Evolutionary conservation across 1,140 invertebrate species (phyloP).

Genomic region (Sycobia sp.): DNA sequence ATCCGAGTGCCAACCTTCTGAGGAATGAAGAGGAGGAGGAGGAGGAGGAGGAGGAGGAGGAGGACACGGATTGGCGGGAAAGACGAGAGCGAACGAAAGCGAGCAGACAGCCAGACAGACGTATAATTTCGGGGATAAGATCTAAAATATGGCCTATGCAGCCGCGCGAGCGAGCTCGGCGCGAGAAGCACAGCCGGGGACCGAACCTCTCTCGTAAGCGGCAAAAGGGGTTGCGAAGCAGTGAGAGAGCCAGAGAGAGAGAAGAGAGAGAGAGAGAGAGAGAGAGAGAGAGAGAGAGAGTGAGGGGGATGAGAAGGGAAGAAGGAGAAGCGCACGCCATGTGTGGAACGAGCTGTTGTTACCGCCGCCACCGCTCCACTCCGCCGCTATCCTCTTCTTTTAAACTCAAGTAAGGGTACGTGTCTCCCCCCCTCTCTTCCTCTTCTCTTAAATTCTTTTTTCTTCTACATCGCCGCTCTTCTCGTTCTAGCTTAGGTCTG

Average conservation of each 20-base stretch:
- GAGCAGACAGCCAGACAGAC: slow-evolving; percentile 51
- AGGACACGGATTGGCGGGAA: not conserved
- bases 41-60: slow-evolving; percentile 11
- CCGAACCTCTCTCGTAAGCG: slow-evolving; percentile 37
- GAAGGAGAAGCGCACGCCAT: slow-evolving; percentile 41
- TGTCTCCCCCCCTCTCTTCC: not conserved
- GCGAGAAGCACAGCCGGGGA: slow-evolving; percentile 49
- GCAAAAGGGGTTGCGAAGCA: slow-evolving; percentile 27
- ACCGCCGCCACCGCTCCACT: slow-evolving; percentile 31
- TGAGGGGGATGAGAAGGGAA: slow-evolving; percentile 15
- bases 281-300: slow-evolving; percentile 8
- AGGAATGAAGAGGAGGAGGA: not conserved
- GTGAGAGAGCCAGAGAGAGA: too few species aligned
- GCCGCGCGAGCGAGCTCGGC: too few species aligned
- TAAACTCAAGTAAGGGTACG: not conserved
- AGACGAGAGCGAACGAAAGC: slow-evolving; percentile 33
- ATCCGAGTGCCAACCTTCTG: slow-evolving; percentile 44
- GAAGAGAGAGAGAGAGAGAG: slow-evolving; percentile 19
- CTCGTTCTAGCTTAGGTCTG: not conserved
- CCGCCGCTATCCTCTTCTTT: slow-evolving; percentile 4
- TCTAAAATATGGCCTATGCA: slow-evolving; percentile 50
- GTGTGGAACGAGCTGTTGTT: slow-evolving; percentile 48
- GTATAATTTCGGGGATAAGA: slow-evolving; percentile 56
- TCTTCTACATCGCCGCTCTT: not conserved
- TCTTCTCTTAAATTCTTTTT: not conserved